Evolutionary conservation across 2,113 vertebrate species (phyloP).

Genomic region (Microcebus jonahi): DNA sequence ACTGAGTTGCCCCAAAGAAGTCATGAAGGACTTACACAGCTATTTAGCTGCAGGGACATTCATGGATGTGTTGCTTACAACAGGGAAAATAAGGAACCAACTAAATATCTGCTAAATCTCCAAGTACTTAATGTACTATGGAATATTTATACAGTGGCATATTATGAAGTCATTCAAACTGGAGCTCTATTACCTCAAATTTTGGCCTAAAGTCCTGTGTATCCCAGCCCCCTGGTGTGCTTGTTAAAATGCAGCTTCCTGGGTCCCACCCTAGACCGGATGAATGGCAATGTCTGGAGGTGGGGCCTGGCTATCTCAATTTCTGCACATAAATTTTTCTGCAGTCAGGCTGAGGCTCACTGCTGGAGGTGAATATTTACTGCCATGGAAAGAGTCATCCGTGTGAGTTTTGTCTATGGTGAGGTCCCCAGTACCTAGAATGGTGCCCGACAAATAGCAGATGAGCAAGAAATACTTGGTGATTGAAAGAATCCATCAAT

Average conservation of each 20-base stretch:
- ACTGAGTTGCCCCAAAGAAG: not conserved
- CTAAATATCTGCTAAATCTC: not conserved
- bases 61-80: accelerated
- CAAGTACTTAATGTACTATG: accelerated
- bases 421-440: not conserved
- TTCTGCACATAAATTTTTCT: accelerated
- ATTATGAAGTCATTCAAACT: accelerated
- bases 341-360: accelerated
- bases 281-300: accelerated
- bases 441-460: not conserved
- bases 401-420: accelerated
- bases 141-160: accelerated
- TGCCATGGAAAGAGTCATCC: not conserved
- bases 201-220: not conserved
- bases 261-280: not conserved
- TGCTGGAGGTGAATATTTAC: accelerated
- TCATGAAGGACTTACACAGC: accelerated
- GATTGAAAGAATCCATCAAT: not conserved
- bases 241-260: not conserved
- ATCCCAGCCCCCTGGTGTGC: accelerated
- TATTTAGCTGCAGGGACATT: not conserved
- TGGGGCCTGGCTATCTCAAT: accelerated
- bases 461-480: not conserved
- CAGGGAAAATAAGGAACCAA: not conserved
- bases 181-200: not conserved